Base-by-base conservation (phyloP, 2,797 vertebrate genomes). In the Rhabdomys pumilio region DNA sequence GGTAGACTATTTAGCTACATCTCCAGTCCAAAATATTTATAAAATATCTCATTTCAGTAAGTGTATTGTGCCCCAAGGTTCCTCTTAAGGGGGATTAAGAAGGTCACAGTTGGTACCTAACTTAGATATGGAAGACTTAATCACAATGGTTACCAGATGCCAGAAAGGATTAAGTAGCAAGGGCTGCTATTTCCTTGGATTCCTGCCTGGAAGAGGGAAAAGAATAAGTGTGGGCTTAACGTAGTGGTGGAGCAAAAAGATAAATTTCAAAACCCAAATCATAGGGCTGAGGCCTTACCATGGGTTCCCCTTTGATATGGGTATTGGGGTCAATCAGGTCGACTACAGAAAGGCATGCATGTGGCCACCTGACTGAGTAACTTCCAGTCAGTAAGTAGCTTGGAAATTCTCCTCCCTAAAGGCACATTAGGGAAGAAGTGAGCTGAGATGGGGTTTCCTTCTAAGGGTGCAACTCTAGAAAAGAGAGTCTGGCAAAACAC, bases 41-140 rank as follows among this genome's bases (percentile, higher is more conserved):
- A 38, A 75, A 65, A 41, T 31, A 10, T 19, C 20, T 38, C 73
- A 65, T 73, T 63, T 59, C 72, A 82, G 81, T 75, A 80, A 12
- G 11, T 73, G 85, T 65, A 69, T 26, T 38, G 4, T 73, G 41
- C 14, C 17, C 73, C 31, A 57, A 65, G 61, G 26, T 38, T 96
- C 93, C 67, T 67, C 94, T 89, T 69, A 86, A 85, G 67, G 72
- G 6, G 55, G 89, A 83, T 82, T 47, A 96, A 38, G 75, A 75
- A 73, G 67, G 47, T 79, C 34, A 73, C 8, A 77, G 55, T 31
- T 22, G 53, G 67, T 44, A 57, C 22, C 41, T 55, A 83, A 79
- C 50, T n/a, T 12, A 95, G 81, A 57, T 10, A 85, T 59, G 41
- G 29, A 41, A 90, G 67, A 67, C 67, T 89, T 82, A 29, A 67